Base-by-base conservation (phyloP, 2,113 vertebrate genomes). In the Cynopterus brachyotis region DNA sequence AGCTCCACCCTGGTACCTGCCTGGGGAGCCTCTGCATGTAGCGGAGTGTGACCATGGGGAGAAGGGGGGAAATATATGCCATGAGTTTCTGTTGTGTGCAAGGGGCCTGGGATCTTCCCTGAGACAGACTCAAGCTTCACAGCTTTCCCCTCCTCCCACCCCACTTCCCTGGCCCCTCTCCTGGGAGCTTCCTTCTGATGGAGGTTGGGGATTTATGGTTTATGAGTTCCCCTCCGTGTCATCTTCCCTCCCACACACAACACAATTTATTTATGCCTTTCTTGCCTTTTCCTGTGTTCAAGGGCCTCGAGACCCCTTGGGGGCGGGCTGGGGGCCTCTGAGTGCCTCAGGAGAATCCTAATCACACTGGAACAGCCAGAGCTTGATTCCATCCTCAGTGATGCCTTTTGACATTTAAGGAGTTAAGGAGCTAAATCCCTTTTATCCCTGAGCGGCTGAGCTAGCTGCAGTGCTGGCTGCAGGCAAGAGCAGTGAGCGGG, bases 321-420 rank as follows among this genome's bases (percentile, higher is more conserved):
- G 57, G 75, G 53, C 83, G 62, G 60, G 59, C 90, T 92, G 69
- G 87, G 91, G 79, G 70, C 87, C 86, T 67, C 59, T 6, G 67
- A 89, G 86, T 0, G 2, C 84, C 94, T 94, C 92, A 0, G 57
- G 96, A 94, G 94, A 97, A 89, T 86, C 76, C 91, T 97, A 98
- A 97, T 98, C 97, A 88, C 96, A 85, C 66, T 3, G 12, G 84
- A 95, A 83, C 95, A 97, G 96, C 95, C 9, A 3, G 93, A 73
- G 81, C 72, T 82, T 69, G 95, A 91, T 73, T 89, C 94, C 42
- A 60, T 72, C 95, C 84, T 86, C 88, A 59, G 95, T 37, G 92
- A 97, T 85, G 97, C 96, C 97, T 95, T 96, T 92, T 96, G 97
- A 97, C 97, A 97, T 97, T 97, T 97, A 98, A 97, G 89, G 97